Evolutionary conservation across 2,888 invertebrate species (phyloP).

Genomic region (Augiades crinisus): DNA sequence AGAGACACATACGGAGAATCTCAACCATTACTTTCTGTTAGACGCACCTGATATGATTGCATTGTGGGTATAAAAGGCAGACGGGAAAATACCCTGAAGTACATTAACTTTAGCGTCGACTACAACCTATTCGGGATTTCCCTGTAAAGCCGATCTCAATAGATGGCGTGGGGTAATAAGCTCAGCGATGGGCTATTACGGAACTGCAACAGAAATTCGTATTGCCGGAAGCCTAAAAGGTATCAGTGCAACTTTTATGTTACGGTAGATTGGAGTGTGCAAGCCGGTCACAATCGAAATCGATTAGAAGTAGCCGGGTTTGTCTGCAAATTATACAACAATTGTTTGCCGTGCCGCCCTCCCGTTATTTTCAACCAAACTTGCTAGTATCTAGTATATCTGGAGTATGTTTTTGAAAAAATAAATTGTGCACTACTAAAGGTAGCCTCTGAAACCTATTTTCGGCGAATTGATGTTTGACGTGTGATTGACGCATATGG

Average conservation of each 20-base stretch:
- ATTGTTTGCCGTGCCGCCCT: conserved; percentile 47
- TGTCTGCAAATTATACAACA: conserved; percentile 60
- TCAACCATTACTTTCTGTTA: conserved; percentile 15
- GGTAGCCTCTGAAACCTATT: not conserved
- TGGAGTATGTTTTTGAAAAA: not conserved
- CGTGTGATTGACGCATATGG: not conserved
- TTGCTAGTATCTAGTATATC: not conserved
- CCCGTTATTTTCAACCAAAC: not conserved
- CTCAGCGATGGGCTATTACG: conserved; percentile 76
- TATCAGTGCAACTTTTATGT: conserved; percentile 66
- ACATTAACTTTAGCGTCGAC: conserved; percentile 64
- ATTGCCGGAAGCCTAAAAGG: conserved; percentile 54
- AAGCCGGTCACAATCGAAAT: conserved; percentile 58
- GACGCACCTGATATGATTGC: conserved; percentile 38
- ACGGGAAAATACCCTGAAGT: conserved; percentile 53
- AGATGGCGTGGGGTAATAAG: conserved; percentile 77
- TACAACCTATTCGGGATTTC: conserved; percentile 76
- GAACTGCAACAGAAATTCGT: conserved; percentile 66
- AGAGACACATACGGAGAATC: not conserved
- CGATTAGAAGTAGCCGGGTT: conserved; percentile 59
- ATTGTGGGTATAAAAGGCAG: conserved; percentile 47
- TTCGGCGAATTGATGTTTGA: not conserved
- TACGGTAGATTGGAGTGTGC: conserved; percentile 48
- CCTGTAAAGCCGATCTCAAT: conserved; percentile 78
- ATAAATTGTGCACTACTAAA: not conserved